These are phyloP conservation scores for Hyalella azteca DNA, from an alignment of 2,888 invertebrate species.

Conservation along the genomic window DNA sequence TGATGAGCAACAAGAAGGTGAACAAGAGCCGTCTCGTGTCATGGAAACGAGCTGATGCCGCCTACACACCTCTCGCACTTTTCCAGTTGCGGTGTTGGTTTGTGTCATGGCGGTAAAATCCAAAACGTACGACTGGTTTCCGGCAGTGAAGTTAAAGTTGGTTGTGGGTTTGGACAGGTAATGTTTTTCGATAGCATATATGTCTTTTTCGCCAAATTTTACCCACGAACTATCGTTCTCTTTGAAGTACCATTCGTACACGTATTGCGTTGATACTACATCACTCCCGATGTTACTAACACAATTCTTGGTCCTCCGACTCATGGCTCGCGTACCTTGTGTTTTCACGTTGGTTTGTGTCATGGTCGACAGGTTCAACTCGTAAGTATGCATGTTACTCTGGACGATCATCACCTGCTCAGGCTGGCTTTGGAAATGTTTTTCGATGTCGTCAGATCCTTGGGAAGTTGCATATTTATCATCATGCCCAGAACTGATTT, in stretches of 20 bases:
- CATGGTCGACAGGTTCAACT: background rate
- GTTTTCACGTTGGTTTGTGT: slow-evolving; percentile 7
- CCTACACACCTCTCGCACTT: slow-evolving; percentile 40
- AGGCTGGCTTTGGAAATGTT: background rate
- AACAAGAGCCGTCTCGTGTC: background rate
- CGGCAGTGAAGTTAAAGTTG: background rate
- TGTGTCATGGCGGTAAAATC: slow-evolving; percentile 45
- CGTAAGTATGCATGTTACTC: background rate
- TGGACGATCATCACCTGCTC: background rate
- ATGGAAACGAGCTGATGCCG: slow-evolving; percentile 7
- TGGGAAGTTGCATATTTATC: background rate
- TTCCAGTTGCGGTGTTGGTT: slow-evolving; percentile 41
- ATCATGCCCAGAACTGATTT: slow-evolving; percentile 1
- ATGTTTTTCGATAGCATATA: background rate
- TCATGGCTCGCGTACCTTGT: background rate
- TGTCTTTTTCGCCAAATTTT: background rate
- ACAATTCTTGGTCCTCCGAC: background rate
- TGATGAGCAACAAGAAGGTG: background rate
- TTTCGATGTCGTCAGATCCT: slow-evolving; percentile 2
- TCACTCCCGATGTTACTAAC: background rate
- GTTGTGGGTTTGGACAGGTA: background rate
- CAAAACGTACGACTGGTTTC: background rate
- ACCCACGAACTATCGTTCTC: slow-evolving; percentile 16
- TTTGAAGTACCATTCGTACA: slow-evolving; percentile 14
- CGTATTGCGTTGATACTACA: background rate